phyloP scores from a whole-genome alignment of 2,888 invertebrate genomes.

The Synergus japonicus region DNA sequence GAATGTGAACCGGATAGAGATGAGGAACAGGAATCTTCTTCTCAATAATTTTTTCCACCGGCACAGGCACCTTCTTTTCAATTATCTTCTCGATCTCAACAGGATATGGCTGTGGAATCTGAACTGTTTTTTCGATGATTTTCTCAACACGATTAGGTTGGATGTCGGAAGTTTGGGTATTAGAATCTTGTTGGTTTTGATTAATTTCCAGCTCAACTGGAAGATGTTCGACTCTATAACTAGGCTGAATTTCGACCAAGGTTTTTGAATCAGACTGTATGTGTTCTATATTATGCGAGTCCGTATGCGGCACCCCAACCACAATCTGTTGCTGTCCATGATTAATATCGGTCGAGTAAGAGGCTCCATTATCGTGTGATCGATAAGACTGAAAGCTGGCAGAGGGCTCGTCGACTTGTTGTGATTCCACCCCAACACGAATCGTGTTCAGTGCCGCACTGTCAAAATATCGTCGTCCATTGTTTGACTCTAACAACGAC shows the following conservation, averaged over 20 bases:
- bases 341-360: conserved; percentile 43
- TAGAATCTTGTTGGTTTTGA: background rate
- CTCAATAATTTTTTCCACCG: conserved; percentile 80
- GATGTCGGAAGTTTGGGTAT: background rate
- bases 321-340: conserved; percentile 49
- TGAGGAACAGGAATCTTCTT: conserved; percentile 80
- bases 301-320: conserved; percentile 3
- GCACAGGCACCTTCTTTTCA: conserved; percentile 78
- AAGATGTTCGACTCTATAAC: background rate
- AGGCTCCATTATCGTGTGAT: conserved; percentile 9
- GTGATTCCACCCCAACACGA: conserved; percentile 3
- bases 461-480: background rate
- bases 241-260: background rate
- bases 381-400: conserved; percentile 38
- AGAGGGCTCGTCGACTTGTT: conserved; percentile 14
- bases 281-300: background rate
- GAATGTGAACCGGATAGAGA: conserved; percentile 75
- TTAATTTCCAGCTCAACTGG: background rate
- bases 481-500: background rate
- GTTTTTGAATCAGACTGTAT: conserved; percentile 15
- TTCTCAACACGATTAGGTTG: conserved; percentile 64
- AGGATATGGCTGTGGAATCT: conserved; percentile 75
- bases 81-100: conserved; percentile 78
- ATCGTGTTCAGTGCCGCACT: conserved; percentile 20
- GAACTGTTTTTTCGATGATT: conserved; percentile 77